Evolutionary conservation across 2,113 vertebrate genomes (phyloP).

Genomic region (Corythaixoides concolor): DNA sequence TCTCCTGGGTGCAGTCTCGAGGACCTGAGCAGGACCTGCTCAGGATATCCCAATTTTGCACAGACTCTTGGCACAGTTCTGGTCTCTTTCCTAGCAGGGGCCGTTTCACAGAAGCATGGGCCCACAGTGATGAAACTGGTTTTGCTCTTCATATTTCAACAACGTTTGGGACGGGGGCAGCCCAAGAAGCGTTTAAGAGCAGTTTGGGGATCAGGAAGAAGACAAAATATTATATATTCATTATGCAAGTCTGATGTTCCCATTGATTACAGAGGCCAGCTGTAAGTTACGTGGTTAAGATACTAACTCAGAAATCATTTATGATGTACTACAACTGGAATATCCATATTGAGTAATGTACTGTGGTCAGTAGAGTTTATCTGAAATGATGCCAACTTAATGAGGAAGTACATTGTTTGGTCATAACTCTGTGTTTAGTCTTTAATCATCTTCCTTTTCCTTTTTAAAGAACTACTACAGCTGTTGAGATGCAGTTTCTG

Average conservation of each 20-base stretch:
- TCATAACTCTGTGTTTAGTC: background rate
- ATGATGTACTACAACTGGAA: background rate
- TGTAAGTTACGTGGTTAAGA: background rate
- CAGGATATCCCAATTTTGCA: background rate
- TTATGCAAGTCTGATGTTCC: background rate
- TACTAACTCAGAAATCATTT: background rate
- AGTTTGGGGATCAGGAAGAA: background rate
- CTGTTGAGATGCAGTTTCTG: background rate
- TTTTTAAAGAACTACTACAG: background rate
- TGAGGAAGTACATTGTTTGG: background rate
- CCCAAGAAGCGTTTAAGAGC: background rate
- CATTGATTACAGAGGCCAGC: background rate
- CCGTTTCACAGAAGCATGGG: rapidly evolving
- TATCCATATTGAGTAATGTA: background rate
- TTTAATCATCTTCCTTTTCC: background rate
- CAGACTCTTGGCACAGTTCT: background rate
- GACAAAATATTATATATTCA: background rate
- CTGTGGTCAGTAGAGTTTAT: background rate
- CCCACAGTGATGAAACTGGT: rapidly evolving
- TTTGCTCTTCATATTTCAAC: background rate
- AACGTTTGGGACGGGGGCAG: background rate
- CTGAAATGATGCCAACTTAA: background rate
- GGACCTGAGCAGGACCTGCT: background rate
- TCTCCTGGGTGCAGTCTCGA: background rate
- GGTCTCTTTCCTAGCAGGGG: background rate